Evolutionary conservation across 2,888 invertebrate genomes (phyloP).

Genomic region (Clivina fossor): DNA sequence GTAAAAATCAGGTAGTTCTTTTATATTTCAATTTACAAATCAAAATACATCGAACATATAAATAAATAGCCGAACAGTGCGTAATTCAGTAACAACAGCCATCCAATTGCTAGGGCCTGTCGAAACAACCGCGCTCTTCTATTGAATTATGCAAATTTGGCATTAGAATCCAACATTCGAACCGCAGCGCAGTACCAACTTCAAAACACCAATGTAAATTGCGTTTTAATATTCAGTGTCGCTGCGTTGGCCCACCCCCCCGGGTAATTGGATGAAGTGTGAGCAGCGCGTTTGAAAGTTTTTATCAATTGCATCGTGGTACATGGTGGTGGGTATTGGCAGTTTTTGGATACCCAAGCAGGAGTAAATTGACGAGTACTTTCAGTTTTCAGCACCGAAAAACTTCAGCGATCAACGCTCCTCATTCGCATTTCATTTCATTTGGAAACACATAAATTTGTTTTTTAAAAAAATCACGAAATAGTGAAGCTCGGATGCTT

Average conservation of each 20-base stretch:
- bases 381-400: neutral
- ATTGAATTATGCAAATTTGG: conserved; percentile 33
- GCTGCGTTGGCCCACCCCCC: conserved; percentile 33
- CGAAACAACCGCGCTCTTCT: conserved; percentile 23
- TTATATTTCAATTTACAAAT: too few relatives aligned
- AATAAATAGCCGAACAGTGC: conserved; percentile 32
- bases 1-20: too few relatives aligned
- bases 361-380: too few relatives aligned
- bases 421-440: conserved; percentile 41
- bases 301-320: conserved; percentile 26
- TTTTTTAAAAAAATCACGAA: conserved; percentile 31
- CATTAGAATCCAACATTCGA: conserved; percentile 34
- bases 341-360: too few relatives aligned
- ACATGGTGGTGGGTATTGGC: conserved; percentile 5
- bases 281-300: too few relatives aligned
- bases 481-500: too few relatives aligned
- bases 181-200: conserved; percentile 8
- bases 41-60: conserved; percentile 11
- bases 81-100: too few relatives aligned
- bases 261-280: conserved; percentile 35
- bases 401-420: neutral
- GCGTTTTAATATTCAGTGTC: conserved; percentile 35
- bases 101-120: too few relatives aligned
- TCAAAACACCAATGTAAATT: conserved; percentile 34
- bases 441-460: conserved; percentile 43